Evolutionary conservation across 2,113 vertebrate species (phyloP).

Genomic region (Sclerurus mexicanus): DNA sequence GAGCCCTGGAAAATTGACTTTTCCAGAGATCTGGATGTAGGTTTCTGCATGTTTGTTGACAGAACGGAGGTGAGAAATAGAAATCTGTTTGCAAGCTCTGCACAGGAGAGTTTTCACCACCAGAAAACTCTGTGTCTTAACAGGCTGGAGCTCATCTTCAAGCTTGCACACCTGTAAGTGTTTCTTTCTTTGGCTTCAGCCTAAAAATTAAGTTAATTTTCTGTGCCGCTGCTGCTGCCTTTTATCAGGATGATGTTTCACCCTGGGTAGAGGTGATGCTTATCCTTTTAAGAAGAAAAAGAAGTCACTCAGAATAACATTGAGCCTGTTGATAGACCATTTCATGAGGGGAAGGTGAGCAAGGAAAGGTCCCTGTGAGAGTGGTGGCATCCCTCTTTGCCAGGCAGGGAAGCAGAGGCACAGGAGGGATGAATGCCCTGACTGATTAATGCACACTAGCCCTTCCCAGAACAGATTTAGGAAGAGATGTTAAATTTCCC

Average conservation of each 20-base stretch:
- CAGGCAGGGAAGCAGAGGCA: neutral
- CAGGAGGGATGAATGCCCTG: neutral
- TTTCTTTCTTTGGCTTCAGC: neutral
- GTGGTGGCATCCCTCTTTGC: neutral
- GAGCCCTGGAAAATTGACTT: neutral
- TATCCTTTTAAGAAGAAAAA: neutral
- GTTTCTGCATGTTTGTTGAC: neutral
- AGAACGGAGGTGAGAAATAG: conserved; percentile 6
- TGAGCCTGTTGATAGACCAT: neutral
- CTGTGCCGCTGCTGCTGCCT: neutral
- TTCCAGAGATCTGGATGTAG: neutral
- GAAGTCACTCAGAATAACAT: neutral
- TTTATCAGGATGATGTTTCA: rapidly evolving
- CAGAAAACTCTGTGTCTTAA: neutral
- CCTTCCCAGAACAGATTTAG: neutral
- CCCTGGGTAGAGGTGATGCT: neutral
- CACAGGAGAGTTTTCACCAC: neutral
- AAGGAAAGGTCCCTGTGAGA: neutral
- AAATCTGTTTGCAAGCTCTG: neutral
- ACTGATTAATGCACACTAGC: neutral
- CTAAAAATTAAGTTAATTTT: neutral
- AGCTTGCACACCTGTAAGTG: neutral
- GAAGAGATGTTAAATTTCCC: neutral
- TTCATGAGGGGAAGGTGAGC: neutral
- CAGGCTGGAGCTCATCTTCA: neutral